These are phyloP conservation scores for Semicossyphus pulcher DNA, from an alignment of 2,113 vertebrate genomes.

Conservation along the genomic window DNA sequence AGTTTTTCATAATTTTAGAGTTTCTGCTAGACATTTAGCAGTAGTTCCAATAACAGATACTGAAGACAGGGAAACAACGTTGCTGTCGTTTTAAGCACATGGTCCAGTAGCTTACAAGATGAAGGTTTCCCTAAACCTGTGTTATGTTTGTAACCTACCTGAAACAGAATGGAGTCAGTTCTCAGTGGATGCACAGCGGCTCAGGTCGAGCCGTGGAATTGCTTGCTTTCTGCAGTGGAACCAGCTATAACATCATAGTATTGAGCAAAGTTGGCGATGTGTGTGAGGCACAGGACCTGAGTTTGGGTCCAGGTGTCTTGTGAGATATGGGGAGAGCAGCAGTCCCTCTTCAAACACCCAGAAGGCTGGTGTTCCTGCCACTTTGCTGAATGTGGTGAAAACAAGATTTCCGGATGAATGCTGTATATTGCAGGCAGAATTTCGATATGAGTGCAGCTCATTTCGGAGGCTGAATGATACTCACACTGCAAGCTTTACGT, in stretches of 20 bases:
- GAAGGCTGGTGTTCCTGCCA: constrained; percentile 13
- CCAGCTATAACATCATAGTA: constrained; percentile 59
- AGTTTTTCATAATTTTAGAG: neutral
- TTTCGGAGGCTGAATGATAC: constrained; percentile 42
- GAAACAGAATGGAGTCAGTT: constrained; percentile 59
- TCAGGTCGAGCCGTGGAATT: constrained; percentile 54
- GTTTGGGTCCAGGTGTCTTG: constrained; percentile 67
- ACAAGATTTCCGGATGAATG: constrained; percentile 36
- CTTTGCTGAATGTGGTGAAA: constrained; percentile 29
- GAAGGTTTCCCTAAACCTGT: constrained; percentile 35
- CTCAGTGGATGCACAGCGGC: constrained; percentile 48
- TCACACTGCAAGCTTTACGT: constrained; percentile 29
- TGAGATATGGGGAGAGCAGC: constrained; percentile 54
- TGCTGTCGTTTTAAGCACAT: constrained; percentile 18
- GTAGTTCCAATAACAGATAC: neutral
- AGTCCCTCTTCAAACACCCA: constrained; percentile 17
- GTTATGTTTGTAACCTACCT: constrained; percentile 54
- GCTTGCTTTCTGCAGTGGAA: constrained; percentile 73
- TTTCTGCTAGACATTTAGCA: neutral
- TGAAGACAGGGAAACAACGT: neutral
- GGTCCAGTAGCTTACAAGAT: constrained; percentile 54
- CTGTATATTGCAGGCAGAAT: constrained; percentile 17
- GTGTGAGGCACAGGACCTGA: constrained; percentile 56
- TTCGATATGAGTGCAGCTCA: constrained; percentile 25
- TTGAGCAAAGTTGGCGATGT: constrained; percentile 63